Conservation (phyloP, 2,113 vertebrate species). For the Noctilio leporinus region DNA sequence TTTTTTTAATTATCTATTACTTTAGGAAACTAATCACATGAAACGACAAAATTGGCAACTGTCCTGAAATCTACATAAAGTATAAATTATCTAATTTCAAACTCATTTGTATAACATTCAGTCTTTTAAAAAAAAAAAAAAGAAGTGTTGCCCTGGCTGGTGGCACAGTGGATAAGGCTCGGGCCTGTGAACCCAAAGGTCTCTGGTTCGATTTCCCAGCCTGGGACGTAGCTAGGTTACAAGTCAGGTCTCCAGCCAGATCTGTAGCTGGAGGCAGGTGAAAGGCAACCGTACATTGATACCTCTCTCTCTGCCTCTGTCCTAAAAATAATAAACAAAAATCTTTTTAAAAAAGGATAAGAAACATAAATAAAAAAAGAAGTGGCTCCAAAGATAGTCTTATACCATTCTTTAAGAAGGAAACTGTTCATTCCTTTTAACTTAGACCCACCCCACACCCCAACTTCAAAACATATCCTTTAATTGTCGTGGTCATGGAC, state of each 20-base stretch:
- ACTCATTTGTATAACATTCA: conserved; percentile 69
- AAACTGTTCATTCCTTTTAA: conserved; percentile 84
- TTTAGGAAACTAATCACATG: conserved; percentile 82
- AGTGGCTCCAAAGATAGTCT: conserved; percentile 81
- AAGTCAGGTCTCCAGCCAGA: no score
- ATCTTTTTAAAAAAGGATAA: no score
- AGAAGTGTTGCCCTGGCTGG: no score
- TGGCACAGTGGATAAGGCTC: no score
- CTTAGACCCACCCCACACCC: conserved; percentile 76
- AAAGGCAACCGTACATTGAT: no score
- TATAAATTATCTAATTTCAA: conserved; percentile 87
- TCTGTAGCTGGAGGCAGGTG: no score
- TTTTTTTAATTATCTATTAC: conserved; percentile 78
- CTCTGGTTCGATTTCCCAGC: no score
- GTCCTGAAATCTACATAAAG: conserved; percentile 84
- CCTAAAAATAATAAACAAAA: no score
- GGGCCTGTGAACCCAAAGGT: no score
- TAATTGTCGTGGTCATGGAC: conserved; percentile 83
- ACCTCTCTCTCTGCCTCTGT: no score
- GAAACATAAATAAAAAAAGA: no score
- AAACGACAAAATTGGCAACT: conserved; percentile 86
- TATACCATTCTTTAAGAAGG: conserved; percentile 82
- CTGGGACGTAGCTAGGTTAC: no score
- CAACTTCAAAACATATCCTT: conserved; percentile 73
- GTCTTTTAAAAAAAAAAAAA: conserved; percentile 73